Evolutionary conservation across 2,113 vertebrate species (phyloP), one percentile per base, ranked within the genome.

Genomic region (Peromyscus polionotus): DNA sequence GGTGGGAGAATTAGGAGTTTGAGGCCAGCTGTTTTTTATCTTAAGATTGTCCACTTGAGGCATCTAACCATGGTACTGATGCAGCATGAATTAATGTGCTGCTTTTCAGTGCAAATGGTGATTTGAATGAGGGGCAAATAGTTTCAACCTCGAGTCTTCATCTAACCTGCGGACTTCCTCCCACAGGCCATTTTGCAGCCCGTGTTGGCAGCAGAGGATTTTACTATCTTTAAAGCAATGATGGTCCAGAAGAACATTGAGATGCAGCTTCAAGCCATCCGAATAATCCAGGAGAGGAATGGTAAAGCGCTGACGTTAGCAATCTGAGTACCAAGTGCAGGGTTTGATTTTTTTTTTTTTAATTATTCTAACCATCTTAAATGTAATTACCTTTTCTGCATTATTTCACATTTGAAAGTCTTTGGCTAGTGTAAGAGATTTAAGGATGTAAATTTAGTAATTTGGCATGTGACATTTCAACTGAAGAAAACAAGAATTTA

Each of bases 171-270:
- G 42, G 0, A 92, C 0, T 97, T 97, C 91, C 98, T 92, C 95
- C 86, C 90, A 73, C 97, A 99, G 99, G 96, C 98, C 28, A 99
- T 99, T 91, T 99, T 99, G 98, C 99, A 99, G 97, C 99, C 99
- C 3, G 99, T 99, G 80, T 86, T 99, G 97, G 99, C 99, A 93
- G 99, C 99, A 96, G 99, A 99, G 96, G 99, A 99, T 97, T 99
- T 99, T 98, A 99, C 99, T 97, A 98, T 99, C 95, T 99, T 99
- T 98, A 99, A 99, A 96, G 99, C 99, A 31, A 98, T 99, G 99
- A 99, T 99, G 99, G 99, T 99, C 70, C 99, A 99, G 98, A 99
- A 99, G 98, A 99, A 99, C 92, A 99, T 99, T 96, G 99, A 99
- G 98, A 99, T 99, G 97, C 99, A 99, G 98, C 98, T 99, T 98